These are phyloP conservation scores for Atopsyche davidsoni DNA, from an alignment of 1,140 invertebrate species.

Conservation along the genomic window DNA sequence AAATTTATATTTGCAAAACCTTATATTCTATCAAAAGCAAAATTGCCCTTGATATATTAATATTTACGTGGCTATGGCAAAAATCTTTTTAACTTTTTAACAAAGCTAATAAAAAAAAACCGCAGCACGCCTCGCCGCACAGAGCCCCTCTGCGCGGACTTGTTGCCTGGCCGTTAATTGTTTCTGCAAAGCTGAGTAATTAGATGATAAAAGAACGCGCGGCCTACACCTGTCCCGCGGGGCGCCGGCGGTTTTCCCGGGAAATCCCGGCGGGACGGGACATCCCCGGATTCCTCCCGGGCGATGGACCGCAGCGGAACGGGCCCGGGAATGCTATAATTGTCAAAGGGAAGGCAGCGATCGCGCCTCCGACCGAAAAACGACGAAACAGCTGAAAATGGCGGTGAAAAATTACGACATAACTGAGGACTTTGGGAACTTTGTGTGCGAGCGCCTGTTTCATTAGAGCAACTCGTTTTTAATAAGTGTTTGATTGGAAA, in stretches of 20 bases:
- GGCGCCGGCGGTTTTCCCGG: background rate
- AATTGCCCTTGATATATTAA: no score
- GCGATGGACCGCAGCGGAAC: slow-evolving; percentile 3
- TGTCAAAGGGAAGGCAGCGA: slow-evolving; percentile 12
- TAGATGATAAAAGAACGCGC: background rate
- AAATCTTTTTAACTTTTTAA: no score
- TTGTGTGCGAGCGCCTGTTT: no score
- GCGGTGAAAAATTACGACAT: slow-evolving; percentile 9
- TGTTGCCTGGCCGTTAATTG: slow-evolving; percentile 4
- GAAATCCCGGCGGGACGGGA: background rate
- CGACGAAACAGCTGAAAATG: slow-evolving; percentile 7
- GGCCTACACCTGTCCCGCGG: background rate
- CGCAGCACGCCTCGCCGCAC: no score
- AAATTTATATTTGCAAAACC: no score
- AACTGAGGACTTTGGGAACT: no score
- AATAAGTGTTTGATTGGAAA: no score
- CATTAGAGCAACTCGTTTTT: no score
- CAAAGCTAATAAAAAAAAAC: no score
- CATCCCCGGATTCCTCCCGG: slow-evolving; percentile 1
- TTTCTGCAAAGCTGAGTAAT: slow-evolving; percentile 7
- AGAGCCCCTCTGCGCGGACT: no score
- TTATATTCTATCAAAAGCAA: no score
- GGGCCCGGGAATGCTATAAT: background rate
- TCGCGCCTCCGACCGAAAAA: slow-evolving; percentile 10
- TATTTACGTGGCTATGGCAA: no score